Conservation (phyloP, 1,140 invertebrate species). For the Zaprionus ghesquierei region DNA sequence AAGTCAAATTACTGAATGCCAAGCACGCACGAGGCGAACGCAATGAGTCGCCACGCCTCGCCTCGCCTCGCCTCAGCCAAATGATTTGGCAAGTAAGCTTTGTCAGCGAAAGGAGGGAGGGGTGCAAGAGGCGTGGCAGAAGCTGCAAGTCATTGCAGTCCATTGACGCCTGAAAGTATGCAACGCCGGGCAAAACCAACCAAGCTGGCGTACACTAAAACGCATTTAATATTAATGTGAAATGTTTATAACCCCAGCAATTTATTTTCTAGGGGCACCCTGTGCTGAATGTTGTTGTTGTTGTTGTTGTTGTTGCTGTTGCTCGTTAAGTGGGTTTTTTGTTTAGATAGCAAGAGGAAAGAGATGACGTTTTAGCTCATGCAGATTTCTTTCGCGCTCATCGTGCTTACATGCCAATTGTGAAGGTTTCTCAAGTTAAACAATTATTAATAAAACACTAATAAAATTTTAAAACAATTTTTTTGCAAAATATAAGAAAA, state of each 20-base stretch:
- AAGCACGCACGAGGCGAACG: conserved; percentile 59
- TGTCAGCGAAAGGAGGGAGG: background rate
- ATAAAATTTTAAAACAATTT: too few relatives aligned
- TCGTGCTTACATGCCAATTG: too few relatives aligned
- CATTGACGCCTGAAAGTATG: conserved; percentile 77
- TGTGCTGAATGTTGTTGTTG: background rate
- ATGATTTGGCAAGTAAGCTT: conserved; percentile 57
- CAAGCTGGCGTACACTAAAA: conserved; percentile 42
- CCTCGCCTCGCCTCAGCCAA: conserved; percentile 22
- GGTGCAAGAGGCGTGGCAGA: background rate
- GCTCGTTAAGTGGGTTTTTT: conserved; percentile 34
- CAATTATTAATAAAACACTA: too few relatives aligned
- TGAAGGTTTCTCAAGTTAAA: conserved; percentile 77
- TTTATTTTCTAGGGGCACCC: conserved; percentile 38
- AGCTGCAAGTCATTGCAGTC: conserved; percentile 72
- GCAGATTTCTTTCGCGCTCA: conserved; percentile 54
- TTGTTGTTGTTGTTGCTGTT: background rate
- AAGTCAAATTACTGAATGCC: conserved; percentile 76
- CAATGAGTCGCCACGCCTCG: conserved; percentile 35
- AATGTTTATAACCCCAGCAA: conserved; percentile 69
- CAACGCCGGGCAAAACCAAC: conserved; percentile 30
- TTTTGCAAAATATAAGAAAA: too few relatives aligned
- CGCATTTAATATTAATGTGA: conserved; percentile 78
- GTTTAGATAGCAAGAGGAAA: conserved; percentile 25
- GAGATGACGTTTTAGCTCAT: conserved; percentile 67